These are phyloP conservation scores for Galemys pyrenaicus DNA, from an alignment of 2,113 vertebrate genomes.

Conservation along the genomic window DNA sequence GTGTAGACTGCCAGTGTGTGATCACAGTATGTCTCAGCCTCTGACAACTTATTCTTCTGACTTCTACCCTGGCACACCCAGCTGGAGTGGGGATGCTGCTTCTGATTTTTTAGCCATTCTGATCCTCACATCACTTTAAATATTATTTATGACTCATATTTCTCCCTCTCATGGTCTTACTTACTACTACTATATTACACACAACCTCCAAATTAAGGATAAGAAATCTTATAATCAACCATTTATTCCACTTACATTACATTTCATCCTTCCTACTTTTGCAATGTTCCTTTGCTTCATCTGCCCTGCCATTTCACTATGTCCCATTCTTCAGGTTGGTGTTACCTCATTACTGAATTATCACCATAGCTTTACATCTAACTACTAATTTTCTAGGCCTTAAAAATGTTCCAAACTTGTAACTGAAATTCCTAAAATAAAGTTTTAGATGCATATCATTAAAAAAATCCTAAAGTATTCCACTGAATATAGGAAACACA, in stretches of 20 bases:
- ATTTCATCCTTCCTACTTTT: not conserved
- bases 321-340: not conserved
- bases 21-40: accelerated
- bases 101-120: not conserved
- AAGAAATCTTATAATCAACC: not conserved
- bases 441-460: not conserved
- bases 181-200: not conserved
- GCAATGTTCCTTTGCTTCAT: not conserved
- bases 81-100: not conserved
- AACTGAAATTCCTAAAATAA: not conserved
- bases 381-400: not conserved
- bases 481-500: not conserved
- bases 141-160: not conserved
- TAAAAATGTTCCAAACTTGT: not conserved
- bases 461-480: not conserved
- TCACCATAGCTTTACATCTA: not conserved
- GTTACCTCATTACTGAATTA: not conserved
- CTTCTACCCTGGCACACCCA: not conserved
- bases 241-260: not conserved
- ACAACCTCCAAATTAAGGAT: not conserved
- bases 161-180: not conserved
- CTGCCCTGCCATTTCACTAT: not conserved
- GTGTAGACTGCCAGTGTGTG: not conserved
- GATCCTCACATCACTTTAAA: not conserved
- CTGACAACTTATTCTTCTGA: not conserved